A percentile compares a stretch with the other conserved stretches of the same genome.
phyloP scores from a whole-genome alignment of 1,140 invertebrate genomes.

The Drosophila subobscura region DNA sequence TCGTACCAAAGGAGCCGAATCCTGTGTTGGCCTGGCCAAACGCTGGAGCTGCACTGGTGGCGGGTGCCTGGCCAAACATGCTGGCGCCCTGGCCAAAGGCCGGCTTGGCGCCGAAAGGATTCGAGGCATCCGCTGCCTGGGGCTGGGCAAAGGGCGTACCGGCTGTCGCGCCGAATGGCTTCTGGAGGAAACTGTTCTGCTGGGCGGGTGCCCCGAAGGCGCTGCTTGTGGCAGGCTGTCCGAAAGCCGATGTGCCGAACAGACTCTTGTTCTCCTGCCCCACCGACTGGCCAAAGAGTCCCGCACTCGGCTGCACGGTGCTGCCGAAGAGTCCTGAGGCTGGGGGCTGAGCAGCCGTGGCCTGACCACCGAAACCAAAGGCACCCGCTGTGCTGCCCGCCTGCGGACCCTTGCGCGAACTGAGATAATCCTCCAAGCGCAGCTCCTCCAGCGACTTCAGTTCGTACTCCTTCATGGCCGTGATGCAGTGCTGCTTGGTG shows the following conservation, averaged over 20 bases:
- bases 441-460: conserved; percentile 96
- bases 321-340: conserved; percentile 82
- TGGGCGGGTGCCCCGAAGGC: conserved; percentile 83
- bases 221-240: conserved; percentile 73
- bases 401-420: conserved; percentile 91
- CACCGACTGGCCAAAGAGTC: conserved; percentile 83
- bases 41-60: conserved; percentile 78
- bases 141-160: conserved; percentile 85
- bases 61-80: conserved; percentile 73
- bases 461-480: conserved; percentile 99
- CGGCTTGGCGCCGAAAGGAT: conserved; percentile 83
- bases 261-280: conserved; percentile 67
- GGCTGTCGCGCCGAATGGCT: conserved; percentile 85
- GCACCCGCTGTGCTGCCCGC: conserved; percentile 77
- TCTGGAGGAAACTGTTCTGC: conserved; percentile 72
- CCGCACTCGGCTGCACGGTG: conserved; percentile 63
- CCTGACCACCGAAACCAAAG: conserved; percentile 84
- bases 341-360: conserved; percentile 65
- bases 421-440: conserved; percentile 95
- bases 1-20: conserved; percentile 83
- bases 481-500: conserved; percentile 97
- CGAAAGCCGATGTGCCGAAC: conserved; percentile 76
- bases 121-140: conserved; percentile 83
- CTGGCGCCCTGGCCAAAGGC: conserved; percentile 78
- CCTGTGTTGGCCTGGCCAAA: conserved; percentile 77